These are phyloP conservation scores for Gymnocypris eckloni DNA, from an alignment of 2,797 vertebrate species.

Conservation along the genomic window DNA sequence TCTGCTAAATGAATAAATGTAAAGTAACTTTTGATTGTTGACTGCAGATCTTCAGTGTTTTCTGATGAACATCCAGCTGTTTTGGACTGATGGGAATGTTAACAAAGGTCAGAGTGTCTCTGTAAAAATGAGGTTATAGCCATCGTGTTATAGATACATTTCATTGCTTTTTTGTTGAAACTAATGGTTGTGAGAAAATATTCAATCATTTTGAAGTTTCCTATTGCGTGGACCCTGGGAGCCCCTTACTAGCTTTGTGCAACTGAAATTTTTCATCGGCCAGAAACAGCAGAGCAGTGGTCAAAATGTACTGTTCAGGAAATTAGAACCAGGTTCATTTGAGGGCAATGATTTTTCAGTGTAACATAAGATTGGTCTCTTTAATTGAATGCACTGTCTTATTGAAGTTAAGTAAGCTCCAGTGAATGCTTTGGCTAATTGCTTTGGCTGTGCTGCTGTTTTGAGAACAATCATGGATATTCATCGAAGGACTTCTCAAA, in stretches of 20 bases:
- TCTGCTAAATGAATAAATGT: not conserved
- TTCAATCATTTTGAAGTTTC: constrained; percentile 58
- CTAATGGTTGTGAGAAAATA: constrained; percentile 52
- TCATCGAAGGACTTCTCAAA: not conserved
- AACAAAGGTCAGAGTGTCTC: constrained; percentile 54
- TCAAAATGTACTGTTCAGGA: constrained; percentile 68
- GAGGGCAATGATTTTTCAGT: constrained; percentile 43
- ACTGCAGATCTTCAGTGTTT: not conserved
- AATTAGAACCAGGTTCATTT: constrained; percentile 62
- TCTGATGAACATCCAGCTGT: not conserved
- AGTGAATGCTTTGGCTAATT: constrained; percentile 15
- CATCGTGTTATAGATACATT: constrained; percentile 39
- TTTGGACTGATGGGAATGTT: constrained; percentile 45
- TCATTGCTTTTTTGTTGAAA: constrained; percentile 45
- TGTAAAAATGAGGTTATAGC: constrained; percentile 44
- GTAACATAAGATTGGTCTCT: constrained; percentile 22
- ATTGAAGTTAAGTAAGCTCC: constrained; percentile 22
- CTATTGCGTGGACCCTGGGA: constrained; percentile 40
- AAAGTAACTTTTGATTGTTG: not conserved
- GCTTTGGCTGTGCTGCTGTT: constrained; percentile 25
- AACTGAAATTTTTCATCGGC: constrained; percentile 44
- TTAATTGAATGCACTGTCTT: constrained; percentile 28
- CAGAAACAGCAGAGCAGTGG: constrained; percentile 55
- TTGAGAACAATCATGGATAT: constrained; percentile 10
- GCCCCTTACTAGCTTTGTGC: constrained; percentile 29